A percentile compares a stretch with the other conserved stretches of the same genome.
These are phyloP conservation scores for Pithys albifrons DNA, from an alignment of 2,113 vertebrate species.

Conservation along the genomic window DNA sequence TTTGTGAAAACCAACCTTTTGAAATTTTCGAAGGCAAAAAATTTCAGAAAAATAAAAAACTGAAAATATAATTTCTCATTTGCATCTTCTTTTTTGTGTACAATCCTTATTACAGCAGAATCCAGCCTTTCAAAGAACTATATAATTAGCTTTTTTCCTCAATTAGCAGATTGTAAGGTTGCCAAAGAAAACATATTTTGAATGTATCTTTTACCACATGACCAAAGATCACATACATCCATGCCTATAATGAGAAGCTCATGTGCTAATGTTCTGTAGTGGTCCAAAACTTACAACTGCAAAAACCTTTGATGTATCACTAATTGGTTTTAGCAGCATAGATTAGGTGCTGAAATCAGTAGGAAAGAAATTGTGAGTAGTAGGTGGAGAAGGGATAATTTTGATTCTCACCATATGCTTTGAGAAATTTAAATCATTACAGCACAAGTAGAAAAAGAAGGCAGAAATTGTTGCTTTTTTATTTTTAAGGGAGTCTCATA, in stretches of 20 bases:
- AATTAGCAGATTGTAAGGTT: slow-evolving; percentile 45
- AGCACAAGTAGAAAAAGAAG: slow-evolving; percentile 51
- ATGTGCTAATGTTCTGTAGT: slow-evolving; percentile 52
- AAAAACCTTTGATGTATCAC: slow-evolving; percentile 66
- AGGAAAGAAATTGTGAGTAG: slow-evolving; percentile 69
- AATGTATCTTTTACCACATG: slow-evolving; percentile 49
- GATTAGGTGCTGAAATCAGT: slow-evolving; percentile 72
- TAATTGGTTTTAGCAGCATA: slow-evolving; percentile 76
- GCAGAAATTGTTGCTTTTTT: slow-evolving; percentile 67
- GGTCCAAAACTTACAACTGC: slow-evolving; percentile 68
- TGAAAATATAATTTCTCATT: slow-evolving; percentile 13
- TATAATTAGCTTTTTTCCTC: slow-evolving; percentile 54
- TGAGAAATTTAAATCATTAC: slow-evolving; percentile 67
- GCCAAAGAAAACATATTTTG: slow-evolving; percentile 63
- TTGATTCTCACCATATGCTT: slow-evolving; percentile 75
- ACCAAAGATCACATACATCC: slow-evolving; percentile 58
- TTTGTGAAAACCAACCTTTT: neutral
- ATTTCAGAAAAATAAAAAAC: neutral
- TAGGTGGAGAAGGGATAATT: slow-evolving; percentile 72
- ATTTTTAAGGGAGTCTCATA: slow-evolving; percentile 56
- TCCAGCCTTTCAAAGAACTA: neutral
- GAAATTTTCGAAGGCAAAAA: neutral
- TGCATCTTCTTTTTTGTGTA: slow-evolving; percentile 38
- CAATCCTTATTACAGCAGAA: neutral
- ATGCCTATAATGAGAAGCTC: slow-evolving; percentile 44